Percentiles rank a stretch among this genome's conserved stretches.
Evolutionary conservation across 2,888 invertebrate genomes (phyloP).

Genomic region (Sesamia inferens): DNA sequence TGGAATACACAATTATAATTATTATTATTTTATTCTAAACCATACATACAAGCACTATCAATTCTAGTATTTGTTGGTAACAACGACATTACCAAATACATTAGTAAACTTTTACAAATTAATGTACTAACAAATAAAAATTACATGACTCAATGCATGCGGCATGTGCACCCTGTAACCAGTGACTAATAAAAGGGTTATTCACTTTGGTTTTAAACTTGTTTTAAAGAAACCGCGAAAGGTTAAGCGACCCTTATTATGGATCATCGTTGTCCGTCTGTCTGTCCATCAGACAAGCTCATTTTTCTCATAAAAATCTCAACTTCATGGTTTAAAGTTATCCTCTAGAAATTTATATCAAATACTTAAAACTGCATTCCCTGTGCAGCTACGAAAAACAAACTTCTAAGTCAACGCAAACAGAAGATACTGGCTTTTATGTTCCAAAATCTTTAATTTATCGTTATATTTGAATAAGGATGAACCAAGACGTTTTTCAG

Average conservation of each 20-base stretch:
- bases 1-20: conserved; percentile 76
- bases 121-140: not conserved
- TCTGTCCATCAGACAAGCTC: no score
- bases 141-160: not conserved
- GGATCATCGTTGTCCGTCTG: no score
- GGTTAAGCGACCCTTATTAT: no score
- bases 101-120: not conserved
- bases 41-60: not conserved
- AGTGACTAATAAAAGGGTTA: not conserved
- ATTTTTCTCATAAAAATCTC: no score
- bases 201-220: not conserved
- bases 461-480: not conserved
- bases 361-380: no score
- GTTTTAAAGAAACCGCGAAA: not conserved
- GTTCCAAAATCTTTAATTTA: no score
- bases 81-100: not conserved
- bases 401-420: no score
- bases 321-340: no score
- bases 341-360: no score
- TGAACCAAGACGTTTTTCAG: not conserved
- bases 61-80: not conserved
- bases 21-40: not conserved
- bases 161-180: not conserved
- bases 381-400: no score
- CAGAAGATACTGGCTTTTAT: no score